These are phyloP conservation scores for Adelges cooleyi DNA, from an alignment of 1,140 invertebrate species.

Conservation along the genomic window DNA sequence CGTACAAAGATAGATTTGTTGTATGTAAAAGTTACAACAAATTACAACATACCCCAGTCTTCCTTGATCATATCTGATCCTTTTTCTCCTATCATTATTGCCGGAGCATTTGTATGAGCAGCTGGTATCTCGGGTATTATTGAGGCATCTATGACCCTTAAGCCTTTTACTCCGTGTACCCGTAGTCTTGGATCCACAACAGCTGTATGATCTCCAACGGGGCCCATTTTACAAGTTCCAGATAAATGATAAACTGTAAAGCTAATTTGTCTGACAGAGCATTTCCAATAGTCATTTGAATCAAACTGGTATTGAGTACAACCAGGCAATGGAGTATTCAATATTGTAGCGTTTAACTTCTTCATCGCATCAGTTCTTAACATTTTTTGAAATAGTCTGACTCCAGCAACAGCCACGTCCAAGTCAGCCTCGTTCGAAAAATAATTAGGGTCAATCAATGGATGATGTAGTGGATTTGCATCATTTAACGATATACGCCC, in stretches of 20 bases:
- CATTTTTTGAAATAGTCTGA: constrained; percentile 34
- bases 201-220: constrained; percentile 44
- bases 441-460: constrained; percentile 53
- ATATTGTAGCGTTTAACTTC: background rate
- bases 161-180: constrained; percentile 56
- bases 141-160: constrained; percentile 61
- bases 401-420: constrained; percentile 36
- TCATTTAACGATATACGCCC: constrained; percentile 46
- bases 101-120: constrained; percentile 64
- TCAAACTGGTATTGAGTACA: constrained; percentile 45
- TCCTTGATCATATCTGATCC: constrained; percentile 61
- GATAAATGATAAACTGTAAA: constrained; percentile 46
- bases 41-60: too few species aligned
- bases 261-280: constrained; percentile 43
- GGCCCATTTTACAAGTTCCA: constrained; percentile 54
- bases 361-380: constrained; percentile 36
- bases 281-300: constrained; percentile 58
- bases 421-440: constrained; percentile 42
- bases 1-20: too few species aligned
- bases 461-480: constrained; percentile 49
- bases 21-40: too few species aligned
- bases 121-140: constrained; percentile 65
- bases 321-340: background rate
- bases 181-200: constrained; percentile 66
- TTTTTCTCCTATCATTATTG: constrained; percentile 67